Evolutionary conservation across 2,797 vertebrate genomes (phyloP), one percentile per base, ranked within the genome.

Genomic region (Phrynocephalus vlangalii): DNA sequence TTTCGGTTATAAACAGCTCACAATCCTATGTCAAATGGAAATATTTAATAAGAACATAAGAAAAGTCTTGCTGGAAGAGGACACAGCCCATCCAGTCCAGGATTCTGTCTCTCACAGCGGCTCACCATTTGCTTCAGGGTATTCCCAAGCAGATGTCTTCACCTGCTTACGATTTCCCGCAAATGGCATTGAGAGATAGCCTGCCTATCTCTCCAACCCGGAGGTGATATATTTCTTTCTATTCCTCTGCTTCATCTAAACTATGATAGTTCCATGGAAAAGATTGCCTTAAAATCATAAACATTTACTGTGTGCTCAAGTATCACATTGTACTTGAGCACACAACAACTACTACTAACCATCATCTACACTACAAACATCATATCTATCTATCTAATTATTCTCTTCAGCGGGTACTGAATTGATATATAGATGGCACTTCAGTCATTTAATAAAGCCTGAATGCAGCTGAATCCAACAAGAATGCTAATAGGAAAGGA

Each of bases 401-500:
- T 68, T 87, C 81, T 87, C 38, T 63, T 63, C 44, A 82, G 63
- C 48, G 44, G 56, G 72, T 48, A 85, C 89, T n/a, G 20, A 82
- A 67, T 52, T 48, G 5, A 44, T 33, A 24, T 22, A 44, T 70
- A 82, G 67, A 33, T 86, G 72, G 76, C 82, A 79, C 75, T 91
- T 86, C 70, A 78, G 16, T 73, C 63, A 60, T 78, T 67, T 66
- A 52, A n/a, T 60, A 63, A 85, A 78, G n/a, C 0, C 16, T 63
- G 60, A 82, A 82, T 16, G 8, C 30, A 52, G 56, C 10, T 56
- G 28, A 90, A 76, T 52, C 22, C 33, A 79, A 52, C 77, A 80
- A 48, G 63, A 52, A 84, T 86, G 52, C 30, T 63, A 84, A 75
- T 71, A 52, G 38, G 79, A 89, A 91, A 66, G 10, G 20, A 73